Evolutionary conservation across 2,113 vertebrate genomes (phyloP), one percentile per base, ranked within the genome.

Genomic region (Pseudopodoces humilis): DNA sequence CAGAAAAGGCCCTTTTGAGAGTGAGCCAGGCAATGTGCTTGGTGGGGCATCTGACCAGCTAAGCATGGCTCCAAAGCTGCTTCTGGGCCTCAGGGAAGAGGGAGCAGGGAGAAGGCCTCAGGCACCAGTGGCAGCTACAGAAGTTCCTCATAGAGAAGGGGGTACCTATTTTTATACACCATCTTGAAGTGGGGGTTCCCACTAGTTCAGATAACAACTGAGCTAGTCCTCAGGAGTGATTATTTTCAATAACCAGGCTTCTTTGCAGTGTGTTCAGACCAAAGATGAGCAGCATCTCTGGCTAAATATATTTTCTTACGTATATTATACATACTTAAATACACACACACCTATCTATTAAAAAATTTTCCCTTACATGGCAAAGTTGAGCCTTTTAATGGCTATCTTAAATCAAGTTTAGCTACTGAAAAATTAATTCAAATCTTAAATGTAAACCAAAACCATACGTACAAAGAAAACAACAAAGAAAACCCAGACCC

Each of bases 61-160:
- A 79, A 56, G 13, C 0, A 1, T 2, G 19, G 37, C 64, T 92
- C 55, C 0, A 0, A 58, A 50, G 68, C 37, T 65, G 67, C 46
- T 85, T 28, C 72, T 41, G 31, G 43, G 33, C 33, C 24, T 59
- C 9, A 9, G 18, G 46, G 33, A 92, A 39, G 62, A 86, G 55
- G 59, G 17, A 80, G 17, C 31, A 90, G 37, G 41, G 19, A 81
- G 9, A 50, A 59, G 46, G 53, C 55, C 33, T 78, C 31, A 69
- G 1, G 1, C 17, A 56, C 11, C 55, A 69, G 11, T 1, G 2
- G 31, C 70, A 79, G 28, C 30, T 47, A 62, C 27, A 68, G 56
- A 33, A 39, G 35, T 2, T 86, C 18, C 25, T 74, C 75, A 90
- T n/a, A 53, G 28, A 58, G 35, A 56, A 67, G 2, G 2, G 7